phyloP scores from a whole-genome alignment of 2,113 vertebrate genomes.

The Camelus bactrianus region DNA sequence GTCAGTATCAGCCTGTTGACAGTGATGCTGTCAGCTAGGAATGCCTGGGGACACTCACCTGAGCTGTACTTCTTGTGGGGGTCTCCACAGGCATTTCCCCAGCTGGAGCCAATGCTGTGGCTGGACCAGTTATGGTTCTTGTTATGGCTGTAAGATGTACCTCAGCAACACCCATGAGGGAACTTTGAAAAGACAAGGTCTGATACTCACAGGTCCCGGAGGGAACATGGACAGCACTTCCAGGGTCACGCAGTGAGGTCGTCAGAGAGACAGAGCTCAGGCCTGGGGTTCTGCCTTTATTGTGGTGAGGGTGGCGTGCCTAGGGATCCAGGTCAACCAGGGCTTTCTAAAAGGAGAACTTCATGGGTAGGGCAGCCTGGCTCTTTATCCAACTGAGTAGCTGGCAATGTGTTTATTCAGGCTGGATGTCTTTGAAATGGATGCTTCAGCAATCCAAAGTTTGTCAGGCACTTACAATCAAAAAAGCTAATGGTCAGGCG shows the following conservation, averaged over 20 bases:
- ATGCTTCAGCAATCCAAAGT: background rate
- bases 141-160: background rate
- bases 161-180: background rate
- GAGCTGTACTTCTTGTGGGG: background rate
- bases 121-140: background rate
- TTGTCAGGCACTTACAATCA: background rate
- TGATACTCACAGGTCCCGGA: background rate
- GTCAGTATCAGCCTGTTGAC: background rate
- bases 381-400: background rate
- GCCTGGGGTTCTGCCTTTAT: background rate
- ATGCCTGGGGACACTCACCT: background rate
- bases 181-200: background rate
- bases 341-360: background rate
- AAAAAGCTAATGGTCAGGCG: background rate
- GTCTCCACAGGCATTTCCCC: background rate
- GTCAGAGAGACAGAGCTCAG: background rate
- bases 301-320: background rate
- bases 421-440: background rate
- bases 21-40: background rate
- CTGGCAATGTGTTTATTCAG: background rate
- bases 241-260: background rate
- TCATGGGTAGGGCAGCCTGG: background rate
- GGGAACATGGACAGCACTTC: rapidly evolving
- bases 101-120: background rate
- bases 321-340: background rate